Base-by-base conservation (phyloP, 2,888 invertebrate genomes). In the Resseliella maxima region DNA sequence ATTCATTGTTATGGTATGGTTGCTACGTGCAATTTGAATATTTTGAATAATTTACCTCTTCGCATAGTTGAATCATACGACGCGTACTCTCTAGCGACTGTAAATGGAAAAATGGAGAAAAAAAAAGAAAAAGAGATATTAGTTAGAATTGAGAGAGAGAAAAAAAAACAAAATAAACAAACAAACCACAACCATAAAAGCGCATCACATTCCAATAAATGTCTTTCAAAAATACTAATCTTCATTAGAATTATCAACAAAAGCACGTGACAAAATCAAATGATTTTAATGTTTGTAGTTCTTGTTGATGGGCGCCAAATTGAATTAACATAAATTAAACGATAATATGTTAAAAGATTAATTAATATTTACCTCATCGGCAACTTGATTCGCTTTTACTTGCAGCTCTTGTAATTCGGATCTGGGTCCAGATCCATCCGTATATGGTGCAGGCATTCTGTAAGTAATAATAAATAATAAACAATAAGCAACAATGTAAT, bases 381-480 rank as follows among this genome's bases (percentile, higher is more conserved):
- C 97, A 90, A 95, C 95, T 92, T 96, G 95, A 89, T 95, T 95
- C 88, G 96, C 92, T 91, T 95, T 95, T 90, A 96, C 93, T 92
- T 97, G 97, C 88, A 97, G 92, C 92, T 97, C 97, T 91, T 97
- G 97, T 89, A 97, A 93, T 92, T 97, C 97, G 89, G 96, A 96
- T 91, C 94, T 93, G 87, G 96, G 96, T 89, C 94, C 94, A 87
- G 93, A 94, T 91, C 93, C 94, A 90, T 92, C 93, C 89, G 92
- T 93, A 88, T 92, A 90, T 88, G 93, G 92, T 88, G 92, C 91
- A 88, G 93, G 93, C 86, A 86, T 86, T 86, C 86, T 86, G 45
- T 72, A 72, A 64, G 2, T 5, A 54, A 86, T n/a, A 45, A 36
- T 83, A 35, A 64, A 64, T 3, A 2, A 5, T 3, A 27, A 35